Evolutionary conservation across 2,888 invertebrate species (phyloP), one percentile per base, ranked within the genome.

Genomic region (Trachelus troglodyta): DNA sequence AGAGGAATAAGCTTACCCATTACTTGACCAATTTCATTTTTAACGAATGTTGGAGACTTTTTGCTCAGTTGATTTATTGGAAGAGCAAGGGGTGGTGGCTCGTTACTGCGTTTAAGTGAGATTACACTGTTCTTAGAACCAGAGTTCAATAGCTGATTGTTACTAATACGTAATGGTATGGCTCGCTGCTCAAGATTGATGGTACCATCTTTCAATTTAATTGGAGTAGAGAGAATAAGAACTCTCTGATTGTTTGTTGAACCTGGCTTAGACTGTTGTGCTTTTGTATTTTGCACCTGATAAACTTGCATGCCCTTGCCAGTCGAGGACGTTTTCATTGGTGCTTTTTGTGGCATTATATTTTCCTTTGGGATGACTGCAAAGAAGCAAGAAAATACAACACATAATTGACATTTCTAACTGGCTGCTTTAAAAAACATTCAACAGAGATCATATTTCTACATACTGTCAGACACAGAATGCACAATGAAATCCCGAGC

Each of bases 1-100:
- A 76, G 74, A 1, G 79, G 79, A 34, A 77, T 79, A 15, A 79
- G 56, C 69, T 79, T 76, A 4, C 79, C 76, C 74, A 79, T 69
- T 6, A 79, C 79, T 35, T 79, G 79, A n/a, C 79, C 79, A 35
- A 76, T 76, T 76, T 78, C 78, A 35, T 79, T 79, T 31, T 79
- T 76, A 11, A 79, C 79, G 69, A 79, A 76, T 4, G 79, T 79
- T 9, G 79, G 73, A 3, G 76, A 74, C 23, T 79, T 56, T 30
- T 69, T 74, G 69, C 76, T 76, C 73, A 79, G 34, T 69, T 79
- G 74, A 74, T 76, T 69, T 31, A 77, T 77, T 31, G 79, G 74
- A 34, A 79, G 69, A 34, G 79, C 76, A 34, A 79, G 69, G 9
- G 79, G 79, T 69, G 74, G 37, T 12, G 79, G 74, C 34, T 79